phyloP scores from a whole-genome alignment of 2,797 vertebrate species.

The Poeciliopsis paucimaculata region DNA sequence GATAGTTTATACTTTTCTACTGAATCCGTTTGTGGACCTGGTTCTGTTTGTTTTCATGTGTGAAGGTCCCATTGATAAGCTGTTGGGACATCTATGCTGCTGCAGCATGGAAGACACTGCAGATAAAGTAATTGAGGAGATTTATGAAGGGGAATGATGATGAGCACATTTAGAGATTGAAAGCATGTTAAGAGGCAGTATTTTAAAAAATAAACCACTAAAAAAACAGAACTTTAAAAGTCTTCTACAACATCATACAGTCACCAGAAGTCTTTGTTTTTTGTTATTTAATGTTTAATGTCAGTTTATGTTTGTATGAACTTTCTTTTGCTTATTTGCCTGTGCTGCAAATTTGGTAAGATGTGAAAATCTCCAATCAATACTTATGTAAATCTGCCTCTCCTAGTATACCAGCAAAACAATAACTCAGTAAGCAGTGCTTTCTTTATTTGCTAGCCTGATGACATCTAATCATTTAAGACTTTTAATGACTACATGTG shows the following conservation, averaged over 20 bases:
- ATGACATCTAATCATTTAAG: background rate
- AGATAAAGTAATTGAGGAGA: background rate
- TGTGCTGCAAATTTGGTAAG: background rate
- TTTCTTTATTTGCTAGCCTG: background rate
- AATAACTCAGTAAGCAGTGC: background rate
- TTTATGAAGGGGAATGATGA: background rate
- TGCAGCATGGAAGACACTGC: background rate
- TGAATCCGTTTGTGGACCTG: background rate
- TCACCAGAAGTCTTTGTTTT: background rate
- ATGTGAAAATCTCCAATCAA: background rate
- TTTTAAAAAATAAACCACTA: background rate
- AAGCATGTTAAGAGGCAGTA: background rate
- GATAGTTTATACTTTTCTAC: background rate
- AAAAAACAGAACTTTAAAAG: background rate
- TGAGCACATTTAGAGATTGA: background rate
- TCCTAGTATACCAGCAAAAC: background rate
- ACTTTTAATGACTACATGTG: background rate
- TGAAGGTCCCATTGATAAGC: slow-evolving; percentile 2
- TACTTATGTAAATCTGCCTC: background rate
- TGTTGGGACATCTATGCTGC: background rate
- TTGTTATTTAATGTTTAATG: background rate
- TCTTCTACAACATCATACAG: background rate
- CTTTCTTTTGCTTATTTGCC: background rate
- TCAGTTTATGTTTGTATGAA: background rate
- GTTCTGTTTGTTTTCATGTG: slow-evolving; percentile 13